Evolutionary conservation across 1,140 invertebrate species (phyloP).

Genomic region (Pentalonia nigronervosa): DNA sequence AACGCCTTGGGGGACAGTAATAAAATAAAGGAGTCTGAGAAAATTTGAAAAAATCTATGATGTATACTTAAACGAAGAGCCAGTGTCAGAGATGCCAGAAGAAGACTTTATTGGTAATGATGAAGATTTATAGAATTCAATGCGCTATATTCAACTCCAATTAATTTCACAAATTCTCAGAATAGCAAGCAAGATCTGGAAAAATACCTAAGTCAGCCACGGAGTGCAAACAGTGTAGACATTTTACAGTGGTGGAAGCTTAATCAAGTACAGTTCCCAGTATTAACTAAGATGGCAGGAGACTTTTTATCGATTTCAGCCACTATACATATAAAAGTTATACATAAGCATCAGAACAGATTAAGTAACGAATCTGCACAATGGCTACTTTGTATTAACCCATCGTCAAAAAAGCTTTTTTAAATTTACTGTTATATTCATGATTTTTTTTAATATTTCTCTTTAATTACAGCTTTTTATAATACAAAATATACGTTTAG

Average conservation of each 20-base stretch:
- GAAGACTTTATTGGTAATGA: neutral
- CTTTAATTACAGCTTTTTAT: neutral
- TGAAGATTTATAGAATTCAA: slow-evolving; percentile 15
- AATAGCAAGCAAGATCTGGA: neutral
- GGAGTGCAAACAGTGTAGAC: neutral
- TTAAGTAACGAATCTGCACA: slow-evolving; percentile 1
- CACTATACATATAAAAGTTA: slow-evolving; percentile 20
- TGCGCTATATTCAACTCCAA: neutral
- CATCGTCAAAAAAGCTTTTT: neutral
- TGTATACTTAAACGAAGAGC: neutral
- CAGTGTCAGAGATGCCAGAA: neutral
- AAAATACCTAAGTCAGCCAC: neutral
- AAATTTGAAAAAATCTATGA: slow-evolving; percentile 19
- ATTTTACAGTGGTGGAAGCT: no score
- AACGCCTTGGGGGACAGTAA: neutral
- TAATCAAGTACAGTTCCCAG: slow-evolving; percentile 14
- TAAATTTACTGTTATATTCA: neutral
- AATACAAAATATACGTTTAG: no score
- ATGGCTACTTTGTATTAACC: neutral
- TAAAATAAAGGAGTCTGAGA: neutral
- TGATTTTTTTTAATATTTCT: neutral
- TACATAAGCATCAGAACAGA: neutral
- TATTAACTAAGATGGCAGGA: slow-evolving; percentile 22
- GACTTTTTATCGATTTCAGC: slow-evolving; percentile 34
- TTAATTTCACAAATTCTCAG: neutral